Conservation (phyloP, 1,140 invertebrate species). For the Apocrypta bakeri region DNA sequence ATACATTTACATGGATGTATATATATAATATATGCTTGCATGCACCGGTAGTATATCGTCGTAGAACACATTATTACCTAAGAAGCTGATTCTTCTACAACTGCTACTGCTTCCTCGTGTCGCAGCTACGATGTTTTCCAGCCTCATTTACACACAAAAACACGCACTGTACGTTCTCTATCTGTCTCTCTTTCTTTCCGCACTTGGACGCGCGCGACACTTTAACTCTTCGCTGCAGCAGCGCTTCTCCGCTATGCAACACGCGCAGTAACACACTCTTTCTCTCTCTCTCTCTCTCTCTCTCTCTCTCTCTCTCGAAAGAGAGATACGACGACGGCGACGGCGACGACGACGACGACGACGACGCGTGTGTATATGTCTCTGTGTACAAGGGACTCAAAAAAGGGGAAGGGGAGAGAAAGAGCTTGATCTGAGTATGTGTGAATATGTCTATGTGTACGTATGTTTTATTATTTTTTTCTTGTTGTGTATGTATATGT, state of each 20-base stretch:
- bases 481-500: too few species aligned
- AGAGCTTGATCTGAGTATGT: background rate
- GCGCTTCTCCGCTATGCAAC: background rate
- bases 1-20: background rate
- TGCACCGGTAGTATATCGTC: background rate
- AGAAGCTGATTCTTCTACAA: background rate
- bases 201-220: conserved; percentile 1
- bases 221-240: background rate
- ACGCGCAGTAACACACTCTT: too few species aligned
- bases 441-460: background rate
- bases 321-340: background rate
- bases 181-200: background rate
- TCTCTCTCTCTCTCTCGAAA: too few species aligned
- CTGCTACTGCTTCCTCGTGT: background rate
- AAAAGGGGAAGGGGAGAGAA: background rate
- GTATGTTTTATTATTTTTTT: too few species aligned
- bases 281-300: too few species aligned
- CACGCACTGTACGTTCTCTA: conserved; percentile 4
- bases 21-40: background rate
- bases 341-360: background rate
- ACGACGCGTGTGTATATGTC: background rate
- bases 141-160: background rate
- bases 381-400: background rate
- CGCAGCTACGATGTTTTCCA: background rate
- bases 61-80: background rate